A percentile compares a stretch with the other conserved stretches of the same genome.
phyloP scores from a whole-genome alignment of 2,797 vertebrate species.

The Siniperca scherzeri region DNA sequence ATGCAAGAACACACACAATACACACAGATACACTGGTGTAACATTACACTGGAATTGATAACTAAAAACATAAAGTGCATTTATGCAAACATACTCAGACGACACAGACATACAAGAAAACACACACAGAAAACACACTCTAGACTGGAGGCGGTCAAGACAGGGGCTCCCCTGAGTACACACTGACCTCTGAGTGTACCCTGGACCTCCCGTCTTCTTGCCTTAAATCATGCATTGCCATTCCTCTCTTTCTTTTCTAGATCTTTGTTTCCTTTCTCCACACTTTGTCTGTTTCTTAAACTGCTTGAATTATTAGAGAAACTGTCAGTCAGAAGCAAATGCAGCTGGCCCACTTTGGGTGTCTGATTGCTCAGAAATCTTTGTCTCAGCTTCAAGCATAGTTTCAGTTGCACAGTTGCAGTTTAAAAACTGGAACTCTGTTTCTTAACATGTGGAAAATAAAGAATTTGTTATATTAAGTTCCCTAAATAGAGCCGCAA shows the following conservation, averaged over 20 bases:
- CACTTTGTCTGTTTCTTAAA: constrained; percentile 30
- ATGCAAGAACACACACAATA: constrained; percentile 36
- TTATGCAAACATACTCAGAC: constrained; percentile 20
- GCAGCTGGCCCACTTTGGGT: constrained; percentile 71
- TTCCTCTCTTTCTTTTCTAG: constrained; percentile 29
- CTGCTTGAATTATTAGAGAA: constrained; percentile 14
- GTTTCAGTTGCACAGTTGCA: neutral
- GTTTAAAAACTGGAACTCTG: neutral
- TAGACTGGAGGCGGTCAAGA: constrained; percentile 57
- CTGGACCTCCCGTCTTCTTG: constrained; percentile 70
- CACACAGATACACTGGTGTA: constrained; percentile 29
- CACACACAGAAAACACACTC: constrained; percentile 53
- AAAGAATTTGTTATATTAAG: neutral
- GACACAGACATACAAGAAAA: constrained; percentile 31
- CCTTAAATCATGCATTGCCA: constrained; percentile 72
- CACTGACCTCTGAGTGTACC: constrained; percentile 77
- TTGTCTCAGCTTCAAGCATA: constrained; percentile 4
- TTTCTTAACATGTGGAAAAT: neutral
- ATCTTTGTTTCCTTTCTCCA: constrained; percentile 20
- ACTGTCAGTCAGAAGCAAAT: constrained; percentile 46
- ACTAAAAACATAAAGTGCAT: constrained; percentile 17
- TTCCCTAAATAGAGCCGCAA: neutral
- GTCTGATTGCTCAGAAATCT: constrained; percentile 62
- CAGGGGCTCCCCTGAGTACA: constrained; percentile 67
- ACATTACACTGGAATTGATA: constrained; percentile 47